Percentiles rank a stretch among this genome's conserved stretches.
These are phyloP conservation scores for Leptarthrus brevirostris DNA, from an alignment of 2,888 invertebrate genomes.

Conservation along the genomic window DNA sequence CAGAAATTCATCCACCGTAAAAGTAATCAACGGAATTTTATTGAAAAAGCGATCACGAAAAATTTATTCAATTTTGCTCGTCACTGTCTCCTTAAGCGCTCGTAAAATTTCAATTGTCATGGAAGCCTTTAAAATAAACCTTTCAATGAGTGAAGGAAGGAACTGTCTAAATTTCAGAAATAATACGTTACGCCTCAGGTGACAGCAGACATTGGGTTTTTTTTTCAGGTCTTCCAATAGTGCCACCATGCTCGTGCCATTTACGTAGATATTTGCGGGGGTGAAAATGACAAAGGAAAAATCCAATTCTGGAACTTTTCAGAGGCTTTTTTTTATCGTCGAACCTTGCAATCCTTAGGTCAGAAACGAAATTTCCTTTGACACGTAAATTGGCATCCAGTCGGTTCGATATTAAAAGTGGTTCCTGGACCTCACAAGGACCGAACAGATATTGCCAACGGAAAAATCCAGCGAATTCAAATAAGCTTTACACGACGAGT, in stretches of 20 bases:
- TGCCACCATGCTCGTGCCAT: neutral
- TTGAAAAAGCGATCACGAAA: too few relatives aligned
- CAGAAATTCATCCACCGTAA: too few relatives aligned
- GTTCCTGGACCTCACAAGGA: constrained; percentile 1
- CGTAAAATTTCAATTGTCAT: too few relatives aligned
- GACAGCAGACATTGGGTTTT: neutral
- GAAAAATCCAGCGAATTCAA: constrained; percentile 15
- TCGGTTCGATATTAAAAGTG: constrained; percentile 27
- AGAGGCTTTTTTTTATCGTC: neutral
- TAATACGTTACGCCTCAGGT: neutral
- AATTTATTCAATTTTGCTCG: too few relatives aligned
- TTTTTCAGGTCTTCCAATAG: neutral
- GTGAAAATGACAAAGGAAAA: constrained; percentile 10
- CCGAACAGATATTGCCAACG: neutral
- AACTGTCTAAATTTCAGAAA: neutral
- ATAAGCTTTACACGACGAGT: constrained; percentile 9
- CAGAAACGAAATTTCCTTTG: constrained; percentile 38
- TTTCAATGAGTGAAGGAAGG: too few relatives aligned
- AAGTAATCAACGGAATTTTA: too few relatives aligned
- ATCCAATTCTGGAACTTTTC: constrained; percentile 30
- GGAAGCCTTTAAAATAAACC: too few relatives aligned
- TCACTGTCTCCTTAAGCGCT: too few relatives aligned
- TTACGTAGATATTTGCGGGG: neutral
- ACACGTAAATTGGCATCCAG: constrained; percentile 36
- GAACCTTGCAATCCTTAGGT: constrained; percentile 12